A percentile compares a stretch with the other conserved stretches of the same genome.
Conservation (phyloP, 2,113 vertebrate genomes). For the Notechis scutatus region DNA sequence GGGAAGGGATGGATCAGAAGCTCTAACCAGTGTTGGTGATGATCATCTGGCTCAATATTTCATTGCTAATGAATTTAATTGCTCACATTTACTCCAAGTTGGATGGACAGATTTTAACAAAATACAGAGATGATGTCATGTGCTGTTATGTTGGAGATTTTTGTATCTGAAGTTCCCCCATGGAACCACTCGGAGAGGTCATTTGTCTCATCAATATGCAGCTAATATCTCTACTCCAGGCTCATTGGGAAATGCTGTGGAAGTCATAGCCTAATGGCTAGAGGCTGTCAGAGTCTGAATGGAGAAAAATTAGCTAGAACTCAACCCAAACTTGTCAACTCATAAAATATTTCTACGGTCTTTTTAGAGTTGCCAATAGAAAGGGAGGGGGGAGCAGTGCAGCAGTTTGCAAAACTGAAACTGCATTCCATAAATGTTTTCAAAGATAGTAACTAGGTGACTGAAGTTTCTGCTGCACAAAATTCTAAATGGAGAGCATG, state of each 20-base stretch:
- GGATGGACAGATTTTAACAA: not conserved
- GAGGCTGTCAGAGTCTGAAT: not conserved
- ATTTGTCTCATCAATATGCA: not conserved
- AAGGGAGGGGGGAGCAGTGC: no score
- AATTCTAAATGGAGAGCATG: no score
- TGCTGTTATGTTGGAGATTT: not conserved
- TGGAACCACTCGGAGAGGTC: not conserved
- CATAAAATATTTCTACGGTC: no score
- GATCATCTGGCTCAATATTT: not conserved
- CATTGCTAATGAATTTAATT: not conserved
- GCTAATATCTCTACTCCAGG: not conserved
- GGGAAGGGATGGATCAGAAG: not conserved
- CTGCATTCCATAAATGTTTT: no score
- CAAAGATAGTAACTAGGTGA: no score
- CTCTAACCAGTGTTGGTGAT: not conserved
- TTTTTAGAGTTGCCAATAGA: no score
- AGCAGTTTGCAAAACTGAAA: no score
- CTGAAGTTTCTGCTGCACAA: no score
- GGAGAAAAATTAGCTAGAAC: not conserved
- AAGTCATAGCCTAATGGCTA: not conserved
- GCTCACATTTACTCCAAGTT: not conserved
- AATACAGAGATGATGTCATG: not conserved
- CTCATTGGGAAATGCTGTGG: not conserved
- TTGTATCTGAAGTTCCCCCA: not conserved
- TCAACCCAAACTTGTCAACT: not conserved